Evolutionary conservation across 2,888 invertebrate species (phyloP).

Genomic region (Koerneria pararmatus): DNA sequence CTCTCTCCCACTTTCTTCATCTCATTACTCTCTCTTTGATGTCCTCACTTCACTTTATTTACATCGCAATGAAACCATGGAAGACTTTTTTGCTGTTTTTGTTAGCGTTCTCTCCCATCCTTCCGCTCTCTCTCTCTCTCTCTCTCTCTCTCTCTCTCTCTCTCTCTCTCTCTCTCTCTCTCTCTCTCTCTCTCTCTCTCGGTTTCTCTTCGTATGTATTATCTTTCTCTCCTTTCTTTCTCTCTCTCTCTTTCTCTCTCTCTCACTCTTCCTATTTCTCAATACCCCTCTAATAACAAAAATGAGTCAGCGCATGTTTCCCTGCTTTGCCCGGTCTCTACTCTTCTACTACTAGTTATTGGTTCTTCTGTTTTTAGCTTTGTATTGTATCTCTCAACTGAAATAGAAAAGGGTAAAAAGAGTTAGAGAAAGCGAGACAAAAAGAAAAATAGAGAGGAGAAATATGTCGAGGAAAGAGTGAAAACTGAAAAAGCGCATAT

Average conservation of each 20-base stretch:
- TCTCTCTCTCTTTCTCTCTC: neutral
- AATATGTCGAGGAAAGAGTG: too few relatives aligned
- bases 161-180: constrained; percentile 10
- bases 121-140: constrained; percentile 23
- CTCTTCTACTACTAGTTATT: too few relatives aligned
- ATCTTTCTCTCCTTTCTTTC: neutral
- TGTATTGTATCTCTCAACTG: too few relatives aligned
- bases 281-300: neutral
- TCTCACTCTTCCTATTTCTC: neutral
- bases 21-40: neutral
- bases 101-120: constrained; percentile 21
- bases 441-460: too few relatives aligned
- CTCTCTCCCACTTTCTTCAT: neutral
- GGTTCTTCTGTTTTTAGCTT: too few relatives aligned
- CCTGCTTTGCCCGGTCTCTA: too few relatives aligned
- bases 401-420: too few relatives aligned
- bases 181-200: neutral
- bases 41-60: neutral
- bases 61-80: neutral
- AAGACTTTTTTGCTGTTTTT: constrained; percentile 11
- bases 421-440: too few relatives aligned
- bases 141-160: constrained; percentile 21
- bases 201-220: neutral
- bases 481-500: too few relatives aligned
- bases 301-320: too few relatives aligned